A percentile compares a stretch with the other conserved stretches of the same genome.
Evolutionary conservation across 2,797 vertebrate genomes (phyloP).

Genomic region (Mormyrus proboscirostris): DNA sequence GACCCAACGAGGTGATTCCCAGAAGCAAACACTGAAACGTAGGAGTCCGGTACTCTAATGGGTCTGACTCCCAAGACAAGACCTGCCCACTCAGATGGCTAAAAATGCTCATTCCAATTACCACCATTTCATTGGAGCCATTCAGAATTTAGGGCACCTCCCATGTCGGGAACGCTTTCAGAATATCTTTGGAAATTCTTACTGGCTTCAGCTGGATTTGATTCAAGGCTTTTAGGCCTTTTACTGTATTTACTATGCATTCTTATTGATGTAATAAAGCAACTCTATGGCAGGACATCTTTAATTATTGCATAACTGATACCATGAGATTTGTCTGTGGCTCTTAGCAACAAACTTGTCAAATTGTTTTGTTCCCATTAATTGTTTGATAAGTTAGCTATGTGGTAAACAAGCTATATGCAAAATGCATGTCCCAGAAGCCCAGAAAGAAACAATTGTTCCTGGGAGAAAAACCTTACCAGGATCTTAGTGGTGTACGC

Average conservation of each 20-base stretch:
- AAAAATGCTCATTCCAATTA: slow-evolving; percentile 38
- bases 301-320: slow-evolving; percentile 29
- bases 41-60: slow-evolving; percentile 34
- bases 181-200: slow-evolving; percentile 41
- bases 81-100: slow-evolving; percentile 42
- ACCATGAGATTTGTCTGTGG: neutral
- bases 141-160: slow-evolving; percentile 43
- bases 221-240: slow-evolving; percentile 16
- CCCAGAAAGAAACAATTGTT: neutral
- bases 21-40: slow-evolving; percentile 30
- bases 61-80: slow-evolving; percentile 37
- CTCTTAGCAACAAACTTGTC: neutral
- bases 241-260: slow-evolving; percentile 27
- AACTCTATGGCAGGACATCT: slow-evolving; percentile 13
- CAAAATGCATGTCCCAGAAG: neutral
- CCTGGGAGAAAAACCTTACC: slow-evolving; percentile 60
- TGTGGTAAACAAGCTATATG: neutral
- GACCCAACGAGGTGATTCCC: slow-evolving; percentile 23
- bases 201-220: slow-evolving; percentile 25
- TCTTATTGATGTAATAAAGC: slow-evolving; percentile 25
- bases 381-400: neutral
- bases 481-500: slow-evolving; percentile 95
- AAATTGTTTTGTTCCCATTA: neutral
- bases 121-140: slow-evolving; percentile 41
- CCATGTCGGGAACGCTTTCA: slow-evolving; percentile 36